Base-by-base conservation (phyloP, 2,797 vertebrate genomes). In the Lophius americanus region DNA sequence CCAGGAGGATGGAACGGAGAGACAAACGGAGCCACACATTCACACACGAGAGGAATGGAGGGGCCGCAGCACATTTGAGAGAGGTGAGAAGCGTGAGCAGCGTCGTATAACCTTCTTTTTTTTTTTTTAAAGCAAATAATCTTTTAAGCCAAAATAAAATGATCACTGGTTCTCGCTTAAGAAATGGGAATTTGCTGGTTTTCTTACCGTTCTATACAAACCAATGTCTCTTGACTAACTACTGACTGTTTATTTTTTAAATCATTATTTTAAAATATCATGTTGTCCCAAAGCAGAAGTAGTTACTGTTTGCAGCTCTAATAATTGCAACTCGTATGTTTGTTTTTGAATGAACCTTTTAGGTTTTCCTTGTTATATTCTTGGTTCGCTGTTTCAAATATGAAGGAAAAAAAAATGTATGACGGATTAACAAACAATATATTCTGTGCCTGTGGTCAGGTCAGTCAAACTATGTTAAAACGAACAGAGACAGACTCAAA, bases 1-100 rank as follows among this genome's bases (percentile, higher is more conserved):
- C 77, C 74, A 79, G 75, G 85, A 81, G 68, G 53, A 70, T 48
- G 81, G 57, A 58, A 78, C 36, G 56, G 41, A 82, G 64, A 52
- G 49, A 66, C 51, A 57, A 37, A 56, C 56, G 64, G 13, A 64
- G 0, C 3, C 39, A 35, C 14, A 37, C 54, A 11, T 47, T 51
- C 23, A 56, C n/a, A 33, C 11, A n/a, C 12, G 8, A 59, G 36
- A 46, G 37, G 11, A 39, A 73, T 3, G 51, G 32, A 23, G 37
- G 59, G 46, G 59, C 3, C 69, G 61, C 6, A 70, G 70, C 69
- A 75, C 49, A 54, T 75, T 65, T 74, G 49, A 78, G 56, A 74
- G 36, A 43, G 51, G 57, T 70, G 73, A 81, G 64, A 68, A 85
- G 74, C 79, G 73, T 46, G 13, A 79, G 76, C 72, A 77, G 75